Percentiles rank a stretch among this genome's conserved stretches.
phyloP scores from a whole-genome alignment of 92 coral and sea anemone genomes.

The Epizoanthus fatuus region DNA sequence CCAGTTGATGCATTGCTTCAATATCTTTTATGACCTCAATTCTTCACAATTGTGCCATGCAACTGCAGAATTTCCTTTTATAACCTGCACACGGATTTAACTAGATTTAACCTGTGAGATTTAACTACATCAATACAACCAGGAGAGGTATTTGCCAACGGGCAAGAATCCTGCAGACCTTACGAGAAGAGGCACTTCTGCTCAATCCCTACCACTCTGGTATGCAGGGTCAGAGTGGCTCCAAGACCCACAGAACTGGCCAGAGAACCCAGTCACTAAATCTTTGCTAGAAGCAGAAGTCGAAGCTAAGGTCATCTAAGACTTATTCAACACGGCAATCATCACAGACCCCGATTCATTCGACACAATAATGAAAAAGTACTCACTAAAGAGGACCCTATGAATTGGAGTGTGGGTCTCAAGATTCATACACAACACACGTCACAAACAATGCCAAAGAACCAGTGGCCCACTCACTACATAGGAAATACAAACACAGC shows the following conservation, averaged over 20 bases:
- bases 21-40: no score
- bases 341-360: background rate
- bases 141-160: background rate
- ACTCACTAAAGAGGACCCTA: background rate
- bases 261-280: no score
- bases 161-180: background rate
- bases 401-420: slow-evolving; percentile 1
- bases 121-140: no score
- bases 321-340: no score
- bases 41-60: no score
- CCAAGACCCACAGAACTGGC: background rate
- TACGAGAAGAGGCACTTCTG: background rate
- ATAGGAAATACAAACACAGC: slow-evolving; percentile 16
- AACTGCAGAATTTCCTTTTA: no score
- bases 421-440: slow-evolving; percentile 15
- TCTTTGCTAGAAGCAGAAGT: no score
- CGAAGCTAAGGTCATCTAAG: no score
- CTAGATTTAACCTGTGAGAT: background rate
- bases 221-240: background rate
- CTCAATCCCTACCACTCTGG: background rate
- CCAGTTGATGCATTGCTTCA: no score
- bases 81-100: no score
- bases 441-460: slow-evolving; percentile 10
- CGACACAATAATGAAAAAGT: slow-evolving; percentile 10
- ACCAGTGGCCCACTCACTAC: slow-evolving; percentile 21